Percentiles rank a stretch among this genome's conserved stretches.
These are phyloP conservation scores for Xanthia icteritia DNA, from an alignment of 2,888 invertebrate species.

Conservation along the genomic window DNA sequence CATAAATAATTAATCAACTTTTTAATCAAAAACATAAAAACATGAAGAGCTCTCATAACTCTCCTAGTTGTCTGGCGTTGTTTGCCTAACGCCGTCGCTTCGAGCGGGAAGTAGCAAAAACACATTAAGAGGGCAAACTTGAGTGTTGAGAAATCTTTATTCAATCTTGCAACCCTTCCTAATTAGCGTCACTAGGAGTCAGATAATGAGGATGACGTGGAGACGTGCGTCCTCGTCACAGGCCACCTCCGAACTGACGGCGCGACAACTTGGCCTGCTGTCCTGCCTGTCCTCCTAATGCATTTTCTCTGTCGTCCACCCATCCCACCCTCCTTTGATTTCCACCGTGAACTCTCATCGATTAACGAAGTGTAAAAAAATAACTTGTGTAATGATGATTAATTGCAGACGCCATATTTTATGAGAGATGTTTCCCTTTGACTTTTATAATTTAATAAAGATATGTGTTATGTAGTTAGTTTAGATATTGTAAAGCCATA, in stretches of 20 bases:
- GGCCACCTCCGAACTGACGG: neutral
- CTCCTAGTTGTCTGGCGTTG: constrained; percentile 1
- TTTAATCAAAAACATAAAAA: constrained; percentile 35
- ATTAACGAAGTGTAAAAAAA: constrained; percentile 55
- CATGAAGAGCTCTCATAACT: constrained; percentile 31
- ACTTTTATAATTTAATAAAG: constrained; percentile 40
- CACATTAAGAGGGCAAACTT: constrained; percentile 56
- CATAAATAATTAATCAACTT: constrained; percentile 18
- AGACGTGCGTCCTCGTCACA: constrained; percentile 18
- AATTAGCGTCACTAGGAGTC: constrained; percentile 53
- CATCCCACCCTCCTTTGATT: constrained; percentile 5
- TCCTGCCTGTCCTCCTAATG: constrained; percentile 33
- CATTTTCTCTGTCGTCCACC: constrained; percentile 38
- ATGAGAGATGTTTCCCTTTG: constrained; percentile 3
- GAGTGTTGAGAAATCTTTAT: constrained; percentile 53
- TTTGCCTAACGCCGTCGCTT: constrained; percentile 29
- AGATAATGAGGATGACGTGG: constrained; percentile 42
- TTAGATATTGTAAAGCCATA: neutral
- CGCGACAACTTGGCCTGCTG: neutral
- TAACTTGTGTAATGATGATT: constrained; percentile 60
- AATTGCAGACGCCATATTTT: constrained; percentile 51
- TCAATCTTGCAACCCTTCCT: constrained; percentile 63
- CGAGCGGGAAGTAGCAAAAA: constrained; percentile 49
- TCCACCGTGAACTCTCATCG: constrained; percentile 14
- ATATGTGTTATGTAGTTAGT: neutral